Percentiles rank a stretch among this genome's conserved stretches.
Conservation (phyloP, 2,888 invertebrate genomes). For the Arge pagana region DNA sequence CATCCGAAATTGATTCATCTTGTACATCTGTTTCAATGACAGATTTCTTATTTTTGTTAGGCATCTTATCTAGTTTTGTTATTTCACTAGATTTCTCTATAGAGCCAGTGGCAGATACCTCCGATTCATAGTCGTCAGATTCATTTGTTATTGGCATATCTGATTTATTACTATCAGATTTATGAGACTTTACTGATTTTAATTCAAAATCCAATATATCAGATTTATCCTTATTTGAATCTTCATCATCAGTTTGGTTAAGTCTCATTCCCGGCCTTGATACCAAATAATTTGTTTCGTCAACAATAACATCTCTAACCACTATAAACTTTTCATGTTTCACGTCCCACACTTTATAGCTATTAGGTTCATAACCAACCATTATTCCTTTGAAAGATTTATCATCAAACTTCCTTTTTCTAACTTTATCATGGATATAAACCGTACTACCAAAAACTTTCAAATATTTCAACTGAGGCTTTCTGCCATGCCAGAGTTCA, state of each 20-base stretch:
- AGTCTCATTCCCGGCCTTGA: conserved; percentile 32
- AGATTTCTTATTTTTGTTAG: conserved; percentile 1
- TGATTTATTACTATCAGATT: conserved; percentile 24
- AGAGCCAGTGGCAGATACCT: no score
- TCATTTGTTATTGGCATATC: conserved; percentile 8
- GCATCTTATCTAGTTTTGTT: no score
- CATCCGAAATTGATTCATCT: neutral
- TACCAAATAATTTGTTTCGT: conserved; percentile 41
- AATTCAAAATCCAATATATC: conserved; percentile 16
- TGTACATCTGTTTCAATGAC: conserved; percentile 8
- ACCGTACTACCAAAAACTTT: conserved; percentile 47
- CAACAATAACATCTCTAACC: conserved; percentile 47
- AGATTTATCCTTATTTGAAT: conserved; percentile 9
- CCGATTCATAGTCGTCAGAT: no score
- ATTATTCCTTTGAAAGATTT: conserved; percentile 49
- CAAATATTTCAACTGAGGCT: conserved; percentile 43
- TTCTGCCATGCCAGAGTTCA: conserved; percentile 50
- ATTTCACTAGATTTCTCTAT: no score
- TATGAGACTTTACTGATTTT: conserved; percentile 18
- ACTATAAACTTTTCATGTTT: conserved; percentile 39
- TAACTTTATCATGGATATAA: conserved; percentile 45
- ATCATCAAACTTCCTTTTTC: conserved; percentile 43
- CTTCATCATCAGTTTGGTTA: conserved; percentile 6
- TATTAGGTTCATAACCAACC: conserved; percentile 45
- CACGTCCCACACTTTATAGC: conserved; percentile 46